Evolutionary conservation across 1,140 invertebrate genomes (phyloP), one percentile per base, ranked within the genome.

Genomic region (Drosophila ohnishii): DNA sequence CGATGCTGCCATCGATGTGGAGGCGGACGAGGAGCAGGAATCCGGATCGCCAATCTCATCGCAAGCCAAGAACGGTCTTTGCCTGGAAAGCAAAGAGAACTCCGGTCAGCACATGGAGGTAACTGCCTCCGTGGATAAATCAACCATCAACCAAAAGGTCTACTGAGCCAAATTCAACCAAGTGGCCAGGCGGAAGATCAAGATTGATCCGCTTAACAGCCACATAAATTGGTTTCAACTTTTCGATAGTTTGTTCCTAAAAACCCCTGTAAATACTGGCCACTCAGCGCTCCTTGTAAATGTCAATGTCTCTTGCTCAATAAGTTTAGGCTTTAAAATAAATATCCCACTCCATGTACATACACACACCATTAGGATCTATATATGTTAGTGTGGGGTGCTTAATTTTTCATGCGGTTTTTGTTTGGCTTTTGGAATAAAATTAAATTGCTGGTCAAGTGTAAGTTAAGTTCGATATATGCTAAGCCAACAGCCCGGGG

Each of bases 231-330:
- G 83, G 83, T 86, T 86, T 86, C 83, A 85, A 75, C 56, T 86
- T 87, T 79, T 87, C 48, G 55, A 83, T 79, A 87, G 75, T 86
- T 86, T 76, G 83, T 87, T 86, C 83, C 83, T 87, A 81, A 64
- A 40, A 73, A 45, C 75, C 75, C 75, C 48, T 86, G 83, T 86
- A 88, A 44, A 84, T 64, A 78, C 37, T 6, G 30, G 30, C 42
- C 44, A 58, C 57, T 57, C 39, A 32, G 25, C 25, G 37, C 42
- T 44, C 22, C 64, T 28, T 61, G 55, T 64, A 66, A 59, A 76
- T 85, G 73, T 84, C 73, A 75, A 78, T 84, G 78, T 73, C 71
- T 61, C 60, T 81, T 86, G 82, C 82, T 86, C 82, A 86, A 78
- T 82, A 74, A 66, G 65, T 75, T 60, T 80, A 84, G 83, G 81